phyloP scores from a whole-genome alignment of 2,113 vertebrate genomes.

The Pseudopodoces humilis region DNA sequence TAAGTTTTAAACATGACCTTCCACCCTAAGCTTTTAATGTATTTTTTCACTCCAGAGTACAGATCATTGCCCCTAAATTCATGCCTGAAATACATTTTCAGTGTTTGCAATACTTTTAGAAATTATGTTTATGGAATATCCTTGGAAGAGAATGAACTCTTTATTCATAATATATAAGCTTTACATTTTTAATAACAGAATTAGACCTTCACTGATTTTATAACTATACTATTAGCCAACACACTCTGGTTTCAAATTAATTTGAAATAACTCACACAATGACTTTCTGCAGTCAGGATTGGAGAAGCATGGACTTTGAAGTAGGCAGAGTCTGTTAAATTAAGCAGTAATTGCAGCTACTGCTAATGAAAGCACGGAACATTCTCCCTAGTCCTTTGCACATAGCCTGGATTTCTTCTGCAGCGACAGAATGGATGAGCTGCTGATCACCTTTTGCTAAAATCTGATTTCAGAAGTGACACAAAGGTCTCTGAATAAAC shows the following conservation, averaged over 20 bases:
- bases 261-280: slow-evolving; percentile 46
- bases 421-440: neutral
- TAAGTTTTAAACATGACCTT: slow-evolving; percentile 36
- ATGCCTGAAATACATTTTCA: slow-evolving; percentile 13
- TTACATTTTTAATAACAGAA: slow-evolving; percentile 75
- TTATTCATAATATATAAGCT: slow-evolving; percentile 70
- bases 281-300: slow-evolving; percentile 39
- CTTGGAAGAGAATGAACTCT: slow-evolving; percentile 50
- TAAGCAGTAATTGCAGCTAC: slow-evolving; percentile 32
- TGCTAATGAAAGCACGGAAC: slow-evolving; percentile 28
- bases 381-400: neutral
- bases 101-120: slow-evolving; percentile 37
- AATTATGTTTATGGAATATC: slow-evolving; percentile 69
- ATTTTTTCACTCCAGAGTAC: neutral
- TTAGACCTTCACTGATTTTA: slow-evolving; percentile 66
- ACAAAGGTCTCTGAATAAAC: neutral
- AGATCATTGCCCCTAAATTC: neutral
- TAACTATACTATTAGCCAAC: slow-evolving; percentile 55
- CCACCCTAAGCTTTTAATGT: neutral
- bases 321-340: slow-evolving; percentile 52
- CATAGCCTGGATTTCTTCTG: neutral
- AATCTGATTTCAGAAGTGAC: neutral
- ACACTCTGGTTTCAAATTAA: slow-evolving; percentile 57
- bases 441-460: neutral
- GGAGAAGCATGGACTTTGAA: slow-evolving; percentile 54